Percentiles rank a stretch among this genome's conserved stretches.
Evolutionary conservation across 2,797 vertebrate species (phyloP).

Genomic region (Dipus sagitta): DNA sequence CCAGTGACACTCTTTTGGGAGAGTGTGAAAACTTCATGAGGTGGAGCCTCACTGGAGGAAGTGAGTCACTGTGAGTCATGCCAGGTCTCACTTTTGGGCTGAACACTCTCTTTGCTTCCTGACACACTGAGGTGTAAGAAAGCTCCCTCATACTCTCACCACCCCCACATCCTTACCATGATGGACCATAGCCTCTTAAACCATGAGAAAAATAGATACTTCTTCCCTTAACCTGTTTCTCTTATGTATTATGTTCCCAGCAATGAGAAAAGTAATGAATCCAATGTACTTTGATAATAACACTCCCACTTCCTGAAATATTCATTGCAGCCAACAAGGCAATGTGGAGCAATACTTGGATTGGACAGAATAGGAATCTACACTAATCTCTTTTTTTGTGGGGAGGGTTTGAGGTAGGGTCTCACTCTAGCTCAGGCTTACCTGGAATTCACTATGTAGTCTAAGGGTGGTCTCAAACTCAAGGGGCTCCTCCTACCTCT

Average conservation of each 20-base stretch:
- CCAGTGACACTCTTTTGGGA: background rate
- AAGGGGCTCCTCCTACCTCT: too few species aligned
- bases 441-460: too few species aligned
- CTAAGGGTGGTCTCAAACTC: too few species aligned
- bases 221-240: background rate
- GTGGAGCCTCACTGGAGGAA: background rate
- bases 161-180: background rate
- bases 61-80: too few species aligned
- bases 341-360: background rate
- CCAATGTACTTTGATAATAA: background rate
- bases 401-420: too few species aligned
- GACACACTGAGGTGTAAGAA: background rate
- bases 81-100: background rate
- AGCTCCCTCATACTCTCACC: background rate
- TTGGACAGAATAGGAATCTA: background rate
- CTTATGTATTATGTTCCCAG: background rate
- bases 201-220: background rate
- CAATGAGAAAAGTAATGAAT: background rate
- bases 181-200: background rate
- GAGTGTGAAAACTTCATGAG: background rate
- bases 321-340: background rate
- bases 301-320: background rate
- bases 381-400: too few species aligned
- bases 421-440: too few species aligned
- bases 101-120: background rate